phyloP scores from a whole-genome alignment of 2,888 invertebrate species.

The Prenolepis imparis region DNA sequence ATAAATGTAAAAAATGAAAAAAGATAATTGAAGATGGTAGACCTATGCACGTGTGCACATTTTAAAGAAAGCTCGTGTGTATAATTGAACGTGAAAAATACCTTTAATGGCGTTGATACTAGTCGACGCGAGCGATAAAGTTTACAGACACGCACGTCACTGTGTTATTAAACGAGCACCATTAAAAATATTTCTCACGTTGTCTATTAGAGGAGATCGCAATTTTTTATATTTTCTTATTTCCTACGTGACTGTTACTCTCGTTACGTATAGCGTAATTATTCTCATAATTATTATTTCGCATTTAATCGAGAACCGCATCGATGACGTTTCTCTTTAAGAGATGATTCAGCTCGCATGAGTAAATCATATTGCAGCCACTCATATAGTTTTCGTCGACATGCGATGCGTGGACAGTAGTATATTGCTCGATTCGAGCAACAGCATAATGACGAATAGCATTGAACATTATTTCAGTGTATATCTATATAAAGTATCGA shows the following conservation, averaged over 20 bases:
- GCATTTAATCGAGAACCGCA: constrained; percentile 28
- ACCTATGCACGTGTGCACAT: background rate
- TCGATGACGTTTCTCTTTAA: constrained; percentile 12
- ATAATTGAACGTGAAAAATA: constrained; percentile 51
- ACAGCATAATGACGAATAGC: background rate
- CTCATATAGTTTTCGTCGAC: constrained; percentile 11
- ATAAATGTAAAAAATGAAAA: background rate
- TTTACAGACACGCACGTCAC: constrained; percentile 53
- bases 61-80: constrained; percentile 42
- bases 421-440: background rate
- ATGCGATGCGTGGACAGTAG: background rate
- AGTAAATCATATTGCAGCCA: background rate
- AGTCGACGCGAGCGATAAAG: constrained; percentile 49
- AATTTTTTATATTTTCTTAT: constrained; percentile 48
- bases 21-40: constrained; percentile 8
- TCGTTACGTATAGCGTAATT: background rate
- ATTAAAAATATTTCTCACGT: constrained; percentile 57
- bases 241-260: constrained; percentile 30
- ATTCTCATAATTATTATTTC: constrained; percentile 35
- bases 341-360: background rate
- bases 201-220: constrained; percentile 52
- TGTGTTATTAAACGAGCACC: constrained; percentile 47
- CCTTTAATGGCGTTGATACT: constrained; percentile 42
- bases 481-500: background rate
- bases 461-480: background rate